phyloP scores from a whole-genome alignment of 2,797 vertebrate species.

The Rhinogobio ventralis region DNA sequence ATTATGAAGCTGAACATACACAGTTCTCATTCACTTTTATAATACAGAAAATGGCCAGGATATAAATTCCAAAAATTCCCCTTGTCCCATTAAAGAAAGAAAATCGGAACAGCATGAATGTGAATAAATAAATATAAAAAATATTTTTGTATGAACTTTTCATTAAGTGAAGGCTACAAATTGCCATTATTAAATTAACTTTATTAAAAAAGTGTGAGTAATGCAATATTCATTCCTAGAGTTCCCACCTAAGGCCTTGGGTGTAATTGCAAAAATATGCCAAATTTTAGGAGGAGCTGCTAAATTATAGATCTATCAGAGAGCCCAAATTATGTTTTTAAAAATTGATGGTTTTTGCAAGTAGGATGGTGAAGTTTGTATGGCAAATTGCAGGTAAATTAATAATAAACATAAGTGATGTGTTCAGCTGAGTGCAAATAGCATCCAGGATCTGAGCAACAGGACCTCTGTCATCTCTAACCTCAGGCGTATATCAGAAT shows the following conservation, averaged over 20 bases:
- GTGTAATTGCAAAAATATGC: conserved; percentile 28
- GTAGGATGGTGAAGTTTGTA: conserved; percentile 41
- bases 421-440: conserved; percentile 22
- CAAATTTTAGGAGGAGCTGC: conserved; percentile 6
- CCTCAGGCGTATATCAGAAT: background rate
- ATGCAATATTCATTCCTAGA: conserved; percentile 21
- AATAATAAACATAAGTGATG: conserved; percentile 32
- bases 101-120: background rate
- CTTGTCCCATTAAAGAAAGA: background rate
- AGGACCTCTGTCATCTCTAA: conserved; percentile 8
- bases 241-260: background rate
- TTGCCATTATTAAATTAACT: conserved; percentile 1
- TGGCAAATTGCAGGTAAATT: conserved; percentile 40
- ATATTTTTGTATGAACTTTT: background rate
- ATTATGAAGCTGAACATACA: background rate
- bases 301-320: conserved; percentile 48
- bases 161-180: conserved; percentile 1
- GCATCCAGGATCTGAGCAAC: background rate
- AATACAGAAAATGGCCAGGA: background rate
- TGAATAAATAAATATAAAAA: background rate
- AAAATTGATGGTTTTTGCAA: conserved; percentile 34
- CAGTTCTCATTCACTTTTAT: background rate
- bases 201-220: background rate
- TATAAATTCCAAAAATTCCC: background rate
- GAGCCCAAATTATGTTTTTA: conserved; percentile 35